These are phyloP conservation scores for Mycetomoellerius zeteki DNA, from an alignment of 1,140 invertebrate species.

Conservation along the genomic window DNA sequence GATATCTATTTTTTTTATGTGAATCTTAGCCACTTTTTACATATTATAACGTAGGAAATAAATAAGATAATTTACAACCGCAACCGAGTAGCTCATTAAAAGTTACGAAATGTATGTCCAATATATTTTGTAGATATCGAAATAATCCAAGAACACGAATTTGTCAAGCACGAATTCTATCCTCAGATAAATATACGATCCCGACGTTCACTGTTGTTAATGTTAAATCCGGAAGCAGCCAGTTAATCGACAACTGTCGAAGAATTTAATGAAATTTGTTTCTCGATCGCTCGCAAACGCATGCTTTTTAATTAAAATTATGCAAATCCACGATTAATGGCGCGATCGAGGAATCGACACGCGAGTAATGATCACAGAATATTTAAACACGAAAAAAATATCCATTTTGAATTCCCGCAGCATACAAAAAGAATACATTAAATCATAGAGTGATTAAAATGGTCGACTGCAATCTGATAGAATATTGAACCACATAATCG, in stretches of 20 bases:
- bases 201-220: constrained; percentile 34
- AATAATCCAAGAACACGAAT: constrained; percentile 28
- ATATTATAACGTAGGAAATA: neutral
- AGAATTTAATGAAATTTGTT: constrained; percentile 77
- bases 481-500: constrained; percentile 29
- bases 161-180: constrained; percentile 29
- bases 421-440: constrained; percentile 66
- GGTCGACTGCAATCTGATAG: constrained; percentile 5
- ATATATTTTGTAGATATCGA: constrained; percentile 12
- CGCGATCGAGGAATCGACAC: constrained; percentile 48
- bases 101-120: constrained; percentile 2
- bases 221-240: constrained; percentile 18
- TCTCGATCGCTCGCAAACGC: constrained; percentile 53
- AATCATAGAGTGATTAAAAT: constrained; percentile 27
- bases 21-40: neutral
- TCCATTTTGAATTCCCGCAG: constrained; percentile 37
- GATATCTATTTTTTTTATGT: neutral
- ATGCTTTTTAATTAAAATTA: constrained; percentile 77
- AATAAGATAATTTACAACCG: constrained; percentile 12
- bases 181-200: constrained; percentile 27
- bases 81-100: neutral
- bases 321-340: constrained; percentile 76
- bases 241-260: constrained; percentile 57
- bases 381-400: constrained; percentile 62
- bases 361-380: constrained; percentile 62